Base-by-base conservation (phyloP, 1,140 invertebrate genomes). In the Marisa cornuarietis region DNA sequence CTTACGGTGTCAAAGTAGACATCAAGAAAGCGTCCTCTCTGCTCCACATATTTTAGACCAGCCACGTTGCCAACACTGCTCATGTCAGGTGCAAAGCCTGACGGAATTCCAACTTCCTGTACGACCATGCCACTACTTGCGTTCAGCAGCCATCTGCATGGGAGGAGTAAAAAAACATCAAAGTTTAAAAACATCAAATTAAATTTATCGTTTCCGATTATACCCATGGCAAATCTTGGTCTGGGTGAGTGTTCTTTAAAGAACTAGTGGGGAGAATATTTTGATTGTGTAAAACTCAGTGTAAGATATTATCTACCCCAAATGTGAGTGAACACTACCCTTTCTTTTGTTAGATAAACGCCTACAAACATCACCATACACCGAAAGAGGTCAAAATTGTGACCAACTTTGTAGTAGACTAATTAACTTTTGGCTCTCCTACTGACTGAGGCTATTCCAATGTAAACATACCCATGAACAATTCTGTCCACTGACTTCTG, bases 41-140 rank as follows among this genome's bases (percentile, higher is more conserved):
- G 95, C 90, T 96, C 95, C 1, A 96, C 94, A 83, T 94, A 92
- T 89, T 96, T 95, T 3, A 96, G 94, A 79, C 95, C 92, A 11
- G 78, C 80, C n/a, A 83, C 78, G 24, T 74, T 71, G 14, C 76
- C 65, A 18, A 83, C 22, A 51, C 54, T 76, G n/a, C 26, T 26
- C 58, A 83, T 42, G 74, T 84, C 79, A 42, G 81, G 66, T 10
- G 62, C 42, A 61, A 84, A 84, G 5, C 81, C 83, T 61, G 79
- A 76, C 22, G 83, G 83, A 10, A 84, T 79, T 18, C 73, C 62
- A 31, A 84, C 76, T 42, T 79, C 76, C 68, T 81, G 76, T 20
- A 83, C 77, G 4, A 82, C 79, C 83, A 84, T 84, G 26, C 83
- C 83, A 62, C 66, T 80, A 4, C 58, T 54, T 54, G 71, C 66